These are phyloP conservation scores for Parotocinclus haroldoi DNA, from an alignment of 2,797 vertebrate species.

Conservation along the genomic window DNA sequence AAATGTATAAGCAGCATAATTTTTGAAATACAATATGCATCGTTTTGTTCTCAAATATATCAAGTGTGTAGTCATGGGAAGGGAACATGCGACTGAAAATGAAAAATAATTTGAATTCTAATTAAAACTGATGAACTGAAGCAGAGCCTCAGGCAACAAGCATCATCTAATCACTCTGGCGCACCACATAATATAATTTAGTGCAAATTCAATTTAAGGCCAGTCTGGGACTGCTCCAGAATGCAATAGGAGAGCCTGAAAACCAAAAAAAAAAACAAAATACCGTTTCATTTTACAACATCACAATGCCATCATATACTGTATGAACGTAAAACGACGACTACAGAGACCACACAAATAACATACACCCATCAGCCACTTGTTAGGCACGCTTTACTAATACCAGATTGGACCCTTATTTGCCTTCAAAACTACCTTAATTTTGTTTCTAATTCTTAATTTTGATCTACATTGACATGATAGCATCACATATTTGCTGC, in stretches of 20 bases:
- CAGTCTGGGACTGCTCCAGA: conserved; percentile 61
- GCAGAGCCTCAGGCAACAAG: conserved; percentile 1
- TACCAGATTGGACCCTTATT: no score
- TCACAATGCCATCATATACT: not conserved
- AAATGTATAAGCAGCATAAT: no score
- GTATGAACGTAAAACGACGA: no score
- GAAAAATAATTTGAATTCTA: not conserved
- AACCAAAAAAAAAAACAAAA: not conserved
- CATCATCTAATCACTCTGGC: conserved; percentile 26
- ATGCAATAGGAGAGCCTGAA: conserved; percentile 55
- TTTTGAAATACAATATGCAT: not conserved
- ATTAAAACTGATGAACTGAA: not conserved
- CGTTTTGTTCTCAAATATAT: not conserved
- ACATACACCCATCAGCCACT: no score
- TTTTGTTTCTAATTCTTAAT: no score
- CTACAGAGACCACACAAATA: no score
- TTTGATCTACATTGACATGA: no score
- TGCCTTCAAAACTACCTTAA: no score
- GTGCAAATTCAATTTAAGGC: conserved; percentile 65
- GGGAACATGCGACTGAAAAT: conserved; percentile 16
- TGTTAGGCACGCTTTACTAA: no score
- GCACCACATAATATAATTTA: conserved; percentile 61
- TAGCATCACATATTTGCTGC: no score
- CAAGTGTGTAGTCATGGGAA: conserved; percentile 17
- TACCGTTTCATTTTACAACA: not conserved